Evolutionary conservation across 2,797 vertebrate genomes (phyloP).

Genomic region (Platalea minor): DNA sequence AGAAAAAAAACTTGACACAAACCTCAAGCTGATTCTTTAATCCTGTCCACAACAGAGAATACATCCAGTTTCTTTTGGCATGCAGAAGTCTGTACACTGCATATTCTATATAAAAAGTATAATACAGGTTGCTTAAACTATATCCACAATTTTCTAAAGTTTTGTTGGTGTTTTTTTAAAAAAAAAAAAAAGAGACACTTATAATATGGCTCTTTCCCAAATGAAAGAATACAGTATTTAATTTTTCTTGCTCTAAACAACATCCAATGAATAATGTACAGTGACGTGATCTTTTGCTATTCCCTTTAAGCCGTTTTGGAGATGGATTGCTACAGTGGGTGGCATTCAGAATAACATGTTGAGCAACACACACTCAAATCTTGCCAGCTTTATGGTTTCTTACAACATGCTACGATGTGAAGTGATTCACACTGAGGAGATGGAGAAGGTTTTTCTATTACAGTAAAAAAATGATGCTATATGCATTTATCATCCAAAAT

Average conservation of each 20-base stretch:
- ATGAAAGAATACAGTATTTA: not conserved
- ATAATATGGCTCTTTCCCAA: not conserved
- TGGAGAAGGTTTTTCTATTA: not conserved
- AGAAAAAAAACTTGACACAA: not conserved
- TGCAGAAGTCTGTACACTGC: not conserved
- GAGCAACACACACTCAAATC: not conserved
- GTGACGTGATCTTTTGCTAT: not conserved
- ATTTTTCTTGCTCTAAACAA: not conserved
- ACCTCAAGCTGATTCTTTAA: not conserved
- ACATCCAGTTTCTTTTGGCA: not conserved
- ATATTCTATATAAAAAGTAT: not conserved
- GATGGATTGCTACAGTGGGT: not conserved
- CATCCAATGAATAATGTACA: not conserved
- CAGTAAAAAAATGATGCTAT: not conserved
- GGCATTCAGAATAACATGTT: slow-evolving; percentile 20
- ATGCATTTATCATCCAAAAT: slow-evolving; percentile 9
- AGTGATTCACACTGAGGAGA: not conserved
- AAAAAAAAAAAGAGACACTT: not conserved
- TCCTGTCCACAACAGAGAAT: not conserved
- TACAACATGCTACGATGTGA: not conserved
- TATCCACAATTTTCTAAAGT: not conserved
- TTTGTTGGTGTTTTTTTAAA: not conserved
- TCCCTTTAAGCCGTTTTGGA: not conserved
- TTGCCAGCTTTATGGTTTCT: not conserved
- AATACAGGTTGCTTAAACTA: not conserved